Evolutionary conservation across 2,888 invertebrate species (phyloP), one percentile per base, ranked within the genome.

Genomic region (Deroplatys truncata): DNA sequence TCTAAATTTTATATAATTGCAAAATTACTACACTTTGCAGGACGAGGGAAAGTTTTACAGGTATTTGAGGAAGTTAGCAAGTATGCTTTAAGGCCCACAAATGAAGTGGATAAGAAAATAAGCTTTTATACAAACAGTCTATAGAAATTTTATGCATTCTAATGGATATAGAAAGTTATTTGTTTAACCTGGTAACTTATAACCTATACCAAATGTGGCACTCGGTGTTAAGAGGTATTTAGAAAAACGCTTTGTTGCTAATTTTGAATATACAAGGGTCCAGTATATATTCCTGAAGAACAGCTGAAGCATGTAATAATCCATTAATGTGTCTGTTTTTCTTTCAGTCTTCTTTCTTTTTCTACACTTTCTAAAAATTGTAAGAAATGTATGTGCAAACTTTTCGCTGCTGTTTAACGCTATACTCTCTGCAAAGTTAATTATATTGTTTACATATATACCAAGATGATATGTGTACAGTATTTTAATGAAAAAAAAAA

Each of bases 401-500:
- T 20, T 72, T 72, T 72, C 15, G 7, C 16, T 72, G 56, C 56
- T 25, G 25, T 7, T 20, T 72, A 72, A 72, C 20, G 3, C 25
- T 72, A 20, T 72, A 72, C 25, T 72, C 56, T 72, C 20, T 72
- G 56, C 56, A 72, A 72, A n/a, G n/a, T 87, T 87, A 82, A 82
- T 86, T 86, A 85, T 85, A 87, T 87, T 83, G 87, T 84, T 86
- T 90, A 89, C 90, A 89, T 88, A 89, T 90, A 89, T 89, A 85
- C 83, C 56, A 72, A 72, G 56, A 72, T 90, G 83, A 90, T 89
- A 88, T 89, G 86, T 90, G 88, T 90, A 89, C 90, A 90, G 90
- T 90, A 90, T 90, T 90, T 90, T 90, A 85, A 89, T 89, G 88
- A 90, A 90, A 88, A 15, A 89, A n/a, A 25, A 89, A 89, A 88